Evolutionary conservation across 64 coral and sea anemone genomes (phyloP), one percentile per base, ranked within the genome.

Genomic region (Dendrophyllia cribrosa): DNA sequence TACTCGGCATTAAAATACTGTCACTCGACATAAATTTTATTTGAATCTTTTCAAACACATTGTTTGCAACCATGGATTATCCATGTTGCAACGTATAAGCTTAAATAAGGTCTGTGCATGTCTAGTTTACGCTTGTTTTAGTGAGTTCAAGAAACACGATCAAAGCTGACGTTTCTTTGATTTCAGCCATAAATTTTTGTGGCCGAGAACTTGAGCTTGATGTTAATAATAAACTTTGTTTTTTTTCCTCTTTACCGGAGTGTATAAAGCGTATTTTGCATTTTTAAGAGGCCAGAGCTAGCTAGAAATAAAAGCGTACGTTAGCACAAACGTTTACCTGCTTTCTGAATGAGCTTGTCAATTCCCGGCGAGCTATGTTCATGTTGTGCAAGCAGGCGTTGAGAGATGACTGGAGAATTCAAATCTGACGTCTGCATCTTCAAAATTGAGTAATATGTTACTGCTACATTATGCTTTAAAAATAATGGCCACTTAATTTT

Each of bases 311-410:
- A 58, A 46, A 6, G 53, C 12, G 14, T 3, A 21, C 9, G 6
- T 14, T 8, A 52, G 15, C 43, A 49, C 60, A 20, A 56, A 24
- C 48, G 1, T 23, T 22, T 23, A 96, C 95, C 95, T 86, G 91
- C 72, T 74, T 88, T 96, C 75, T 96, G 95, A 43, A 96, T 88
- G 45, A 93, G 78, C 49, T 89, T 83, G 66, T 96, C 95, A 89
- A 96, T 89, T 16, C 80, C 86, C 50, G 78, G 78, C 43, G 77
- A 91, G 64, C 51, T 58, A 10, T 61, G 49, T 47, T 84, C 61
- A 20, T 66, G 80, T 25, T 82, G 26, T 50, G 44, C 9, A 50
- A 68, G 43, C 7, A 67, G 46, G 44, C 21, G 60, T 47, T 68
- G 80, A 53, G 45, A 19, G 46, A 49, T 84, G 9, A 68, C 60